Evolutionary conservation across 2,888 invertebrate species (phyloP).

Genomic region (Drosophila lutescens): DNA sequence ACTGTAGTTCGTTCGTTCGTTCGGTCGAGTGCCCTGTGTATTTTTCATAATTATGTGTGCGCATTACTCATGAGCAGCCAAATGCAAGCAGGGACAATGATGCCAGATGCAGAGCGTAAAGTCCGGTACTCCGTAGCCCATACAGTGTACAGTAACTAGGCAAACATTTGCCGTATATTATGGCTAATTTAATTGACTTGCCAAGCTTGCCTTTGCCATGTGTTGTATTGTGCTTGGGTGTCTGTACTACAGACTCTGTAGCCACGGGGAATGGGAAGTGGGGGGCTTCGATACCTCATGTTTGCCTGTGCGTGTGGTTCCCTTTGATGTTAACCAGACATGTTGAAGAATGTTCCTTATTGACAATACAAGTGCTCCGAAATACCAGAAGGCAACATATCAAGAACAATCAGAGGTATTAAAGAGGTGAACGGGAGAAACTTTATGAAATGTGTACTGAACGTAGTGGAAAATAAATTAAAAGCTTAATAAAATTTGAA

Average conservation of each 20-base stretch:
- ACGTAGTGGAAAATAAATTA: not conserved
- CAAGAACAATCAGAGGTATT: not conserved
- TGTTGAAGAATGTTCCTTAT: slow-evolving; percentile 16
- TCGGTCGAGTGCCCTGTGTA: slow-evolving; percentile 2
- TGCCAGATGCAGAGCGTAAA: slow-evolving; percentile 13
- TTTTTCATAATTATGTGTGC: slow-evolving; percentile 38
- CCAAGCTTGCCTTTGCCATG: slow-evolving; percentile 14
- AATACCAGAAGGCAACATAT: slow-evolving; percentile 9
- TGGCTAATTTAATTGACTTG: slow-evolving; percentile 53
- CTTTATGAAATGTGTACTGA: not conserved
- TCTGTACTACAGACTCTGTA: no score
- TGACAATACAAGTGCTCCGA: slow-evolving; percentile 17
- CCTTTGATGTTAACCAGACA: slow-evolving; percentile 18
- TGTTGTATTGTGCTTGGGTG: slow-evolving; percentile 17
- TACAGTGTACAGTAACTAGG: slow-evolving; percentile 6
- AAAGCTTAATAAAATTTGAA: not conserved
- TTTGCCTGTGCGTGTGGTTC: slow-evolving; percentile 7
- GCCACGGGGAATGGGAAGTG: slow-evolving; percentile 7
- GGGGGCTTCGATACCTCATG: not conserved
- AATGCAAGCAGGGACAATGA: slow-evolving; percentile 25
- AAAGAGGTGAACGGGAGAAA: not conserved
- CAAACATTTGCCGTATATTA: slow-evolving; percentile 46
- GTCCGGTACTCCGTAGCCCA: not conserved
- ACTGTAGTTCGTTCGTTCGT: slow-evolving; percentile 10
- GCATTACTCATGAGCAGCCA: slow-evolving; percentile 37